Evolutionary conservation across 2,113 vertebrate species (phyloP), one percentile per base, ranked within the genome.

Genomic region (Gambusia affinis): DNA sequence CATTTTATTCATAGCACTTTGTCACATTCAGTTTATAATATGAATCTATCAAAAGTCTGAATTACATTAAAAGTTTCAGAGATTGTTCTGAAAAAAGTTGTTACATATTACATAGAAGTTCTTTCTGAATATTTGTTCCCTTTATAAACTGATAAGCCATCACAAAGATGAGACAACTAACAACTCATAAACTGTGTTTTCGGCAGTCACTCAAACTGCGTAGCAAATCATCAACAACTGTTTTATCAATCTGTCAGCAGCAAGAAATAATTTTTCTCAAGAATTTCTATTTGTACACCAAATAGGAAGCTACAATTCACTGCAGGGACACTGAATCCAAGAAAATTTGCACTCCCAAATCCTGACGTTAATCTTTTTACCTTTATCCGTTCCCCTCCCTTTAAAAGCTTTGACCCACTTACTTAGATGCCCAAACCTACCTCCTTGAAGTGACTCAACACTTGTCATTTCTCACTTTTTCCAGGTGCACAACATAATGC

Each of bases 401-500:
- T 29, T 29, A n/a, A 4, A 57, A 57, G 7, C 7, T 57, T 14
- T 39, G 30, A 28, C 19, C 29, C 14, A 19, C 22, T 61, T 66
- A 31, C 60, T 61, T 15, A 28, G 1, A 1, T 22, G 2, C 57
- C 39, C 65, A 31, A 4, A 17, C n/a, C 14, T 4, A 27, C 24
- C 60, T 10, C 1, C 8, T 8, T 61, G 1, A 35, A 22, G 29
- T 83, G 72, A 80, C 47, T 85, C 62, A 79, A 33, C n/a, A 31
- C 57, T 12, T 47, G 17, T 63, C 10, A 61, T 39, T 64, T 39
- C 62, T 71, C 19, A 15, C 3, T 4, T 54, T 33, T 37, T 60
- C 12, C 60, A 4, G 8, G 15, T 44, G 22, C 72, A 60, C 73
- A 70, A 51, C 24, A 72, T 70, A 74, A 73, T 64, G 76, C 71